A percentile compares a stretch with the other conserved stretches of the same genome.
Evolutionary conservation across 2,888 invertebrate species (phyloP).

Genomic region (Tenthredo distinguenda): DNA sequence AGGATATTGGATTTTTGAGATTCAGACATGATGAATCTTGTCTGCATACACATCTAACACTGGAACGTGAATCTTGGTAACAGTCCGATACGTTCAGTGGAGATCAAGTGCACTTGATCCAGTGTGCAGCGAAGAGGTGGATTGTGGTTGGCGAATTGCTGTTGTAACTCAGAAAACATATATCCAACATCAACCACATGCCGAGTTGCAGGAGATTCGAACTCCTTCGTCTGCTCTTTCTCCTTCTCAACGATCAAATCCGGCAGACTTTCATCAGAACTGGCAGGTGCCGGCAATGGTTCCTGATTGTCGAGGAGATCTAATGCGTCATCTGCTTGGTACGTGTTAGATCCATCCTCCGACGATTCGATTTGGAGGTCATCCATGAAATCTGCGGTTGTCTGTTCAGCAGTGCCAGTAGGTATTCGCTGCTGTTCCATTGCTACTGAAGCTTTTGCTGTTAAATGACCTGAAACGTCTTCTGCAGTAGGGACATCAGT

Average conservation of each 20-base stretch:
- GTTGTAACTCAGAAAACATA: background rate
- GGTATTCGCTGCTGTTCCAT: too few relatives aligned
- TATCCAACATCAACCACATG: background rate
- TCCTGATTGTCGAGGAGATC: background rate
- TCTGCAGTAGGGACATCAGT: too few relatives aligned
- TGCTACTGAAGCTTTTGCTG: too few relatives aligned
- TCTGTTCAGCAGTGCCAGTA: too few relatives aligned
- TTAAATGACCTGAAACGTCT: too few relatives aligned
- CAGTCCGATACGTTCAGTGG: background rate
- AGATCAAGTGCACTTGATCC: background rate
- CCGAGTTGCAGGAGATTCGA: background rate
- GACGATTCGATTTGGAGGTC: background rate
- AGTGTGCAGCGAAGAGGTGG: background rate
- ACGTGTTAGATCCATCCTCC: background rate
- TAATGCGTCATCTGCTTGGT: background rate
- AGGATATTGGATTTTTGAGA: background rate
- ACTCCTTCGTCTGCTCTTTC: background rate
- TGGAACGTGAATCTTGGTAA: background rate
- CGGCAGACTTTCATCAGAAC: background rate
- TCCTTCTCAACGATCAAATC: background rate
- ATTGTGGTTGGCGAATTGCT: background rate
- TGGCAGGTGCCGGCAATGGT: background rate
- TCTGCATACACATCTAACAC: constrained; percentile 4
- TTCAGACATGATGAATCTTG: background rate
- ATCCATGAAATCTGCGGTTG: background rate